Percentiles rank a stretch among this genome's conserved stretches.
phyloP scores from a whole-genome alignment of 2,113 vertebrate genomes.

The Triplophysa dalaica region DNA sequence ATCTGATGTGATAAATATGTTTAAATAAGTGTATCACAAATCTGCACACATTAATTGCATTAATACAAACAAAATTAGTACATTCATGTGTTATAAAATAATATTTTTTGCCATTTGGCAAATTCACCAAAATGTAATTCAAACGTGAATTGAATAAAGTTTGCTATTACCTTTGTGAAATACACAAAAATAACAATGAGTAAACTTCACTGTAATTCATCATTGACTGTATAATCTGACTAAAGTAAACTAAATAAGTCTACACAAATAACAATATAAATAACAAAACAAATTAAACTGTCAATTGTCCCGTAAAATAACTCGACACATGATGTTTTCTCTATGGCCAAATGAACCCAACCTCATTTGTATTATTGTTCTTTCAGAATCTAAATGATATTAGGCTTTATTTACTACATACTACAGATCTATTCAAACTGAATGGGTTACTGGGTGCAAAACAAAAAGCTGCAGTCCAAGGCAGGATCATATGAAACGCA shows the following conservation, averaged over 20 bases:
- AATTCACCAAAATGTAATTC: neutral
- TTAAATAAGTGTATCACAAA: too few relatives aligned
- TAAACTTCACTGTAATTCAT: too few relatives aligned
- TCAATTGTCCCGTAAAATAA: too few relatives aligned
- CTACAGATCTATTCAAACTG: conserved; percentile 18
- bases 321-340: neutral
- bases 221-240: too few relatives aligned
- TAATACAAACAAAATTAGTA: neutral
- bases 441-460: conserved; percentile 1
- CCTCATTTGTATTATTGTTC: neutral
- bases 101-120: neutral
- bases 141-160: too few relatives aligned
- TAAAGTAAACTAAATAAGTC: too few relatives aligned
- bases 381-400: neutral
- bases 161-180: too few relatives aligned
- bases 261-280: too few relatives aligned
- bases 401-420: conserved; percentile 2
- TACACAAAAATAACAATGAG: too few relatives aligned
- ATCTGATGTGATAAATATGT: too few relatives aligned
- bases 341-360: neutral
- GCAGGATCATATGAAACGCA: neutral
- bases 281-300: too few relatives aligned
- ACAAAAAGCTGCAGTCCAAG: neutral
- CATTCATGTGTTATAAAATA: neutral
- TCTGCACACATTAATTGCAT: too few relatives aligned